Conservation (phyloP, 2,888 invertebrate genomes). For the Rotaria magnacalcarata region DNA sequence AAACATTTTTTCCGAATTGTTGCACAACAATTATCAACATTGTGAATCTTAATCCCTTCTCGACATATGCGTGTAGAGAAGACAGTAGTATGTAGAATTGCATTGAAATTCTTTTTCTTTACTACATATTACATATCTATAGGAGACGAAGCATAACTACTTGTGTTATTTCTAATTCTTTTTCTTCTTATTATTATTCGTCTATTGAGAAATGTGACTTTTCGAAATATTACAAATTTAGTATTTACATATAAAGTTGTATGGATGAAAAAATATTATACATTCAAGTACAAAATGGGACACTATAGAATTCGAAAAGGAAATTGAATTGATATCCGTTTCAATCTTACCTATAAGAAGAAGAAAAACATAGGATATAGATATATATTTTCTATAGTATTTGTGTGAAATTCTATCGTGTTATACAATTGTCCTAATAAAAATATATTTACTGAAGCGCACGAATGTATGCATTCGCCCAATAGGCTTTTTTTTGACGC, state of each 20-base stretch:
- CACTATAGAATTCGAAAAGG: neutral
- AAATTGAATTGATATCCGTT: neutral
- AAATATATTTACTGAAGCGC: neutral
- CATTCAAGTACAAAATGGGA: neutral
- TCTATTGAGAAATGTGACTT: neutral
- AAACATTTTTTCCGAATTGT: neutral
- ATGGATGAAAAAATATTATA: neutral
- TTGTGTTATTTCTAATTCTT: neutral
- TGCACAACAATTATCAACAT: neutral
- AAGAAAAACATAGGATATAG: neutral
- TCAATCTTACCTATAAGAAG: neutral
- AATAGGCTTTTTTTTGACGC: neutral
- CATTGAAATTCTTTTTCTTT: neutral
- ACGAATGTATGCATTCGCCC: neutral
- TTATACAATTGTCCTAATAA: neutral
- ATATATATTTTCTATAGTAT: neutral
- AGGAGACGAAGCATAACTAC: neutral
- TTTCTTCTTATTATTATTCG: neutral
- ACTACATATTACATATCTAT: neutral
- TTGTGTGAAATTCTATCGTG: neutral
- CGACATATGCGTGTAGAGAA: neutral
- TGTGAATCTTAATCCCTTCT: slow-evolving; percentile 8
- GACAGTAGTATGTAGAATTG: neutral
- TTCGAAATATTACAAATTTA: neutral
- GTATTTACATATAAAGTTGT: neutral